Evolutionary conservation across 2,797 vertebrate species (phyloP).

Genomic region (Champsocephalus gunnari): DNA sequence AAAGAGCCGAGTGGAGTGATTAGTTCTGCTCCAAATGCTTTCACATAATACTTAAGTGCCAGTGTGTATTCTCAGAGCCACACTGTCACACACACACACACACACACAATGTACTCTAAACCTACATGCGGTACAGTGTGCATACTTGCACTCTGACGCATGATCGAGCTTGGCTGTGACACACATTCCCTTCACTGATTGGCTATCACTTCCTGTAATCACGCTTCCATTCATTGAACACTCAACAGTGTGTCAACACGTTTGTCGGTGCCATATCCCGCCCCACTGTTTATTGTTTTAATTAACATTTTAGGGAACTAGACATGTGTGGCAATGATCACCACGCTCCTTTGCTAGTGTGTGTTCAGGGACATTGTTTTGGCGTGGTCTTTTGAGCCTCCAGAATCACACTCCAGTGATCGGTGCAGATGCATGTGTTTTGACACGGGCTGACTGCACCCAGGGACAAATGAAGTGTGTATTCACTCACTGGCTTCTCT

Average conservation of each 20-base stretch:
- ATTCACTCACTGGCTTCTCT: constrained; percentile 2
- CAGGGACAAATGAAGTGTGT: constrained; percentile 28
- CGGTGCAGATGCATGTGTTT: constrained; percentile 57
- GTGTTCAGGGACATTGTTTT: constrained; percentile 56
- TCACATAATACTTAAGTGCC: constrained; percentile 60
- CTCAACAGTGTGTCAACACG: neutral
- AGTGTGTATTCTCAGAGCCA: constrained; percentile 18
- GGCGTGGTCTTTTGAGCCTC: constrained; percentile 61
- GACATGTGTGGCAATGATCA: constrained; percentile 52
- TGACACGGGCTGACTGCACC: constrained; percentile 24
- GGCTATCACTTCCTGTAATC: constrained; percentile 30
- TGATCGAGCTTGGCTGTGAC: neutral
- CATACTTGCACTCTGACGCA: too few species aligned
- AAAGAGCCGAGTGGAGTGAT: constrained; percentile 56
- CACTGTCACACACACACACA: constrained; percentile 6
- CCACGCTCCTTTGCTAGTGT: constrained; percentile 58
- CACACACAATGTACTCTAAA: constrained; percentile 27
- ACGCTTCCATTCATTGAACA: neutral
- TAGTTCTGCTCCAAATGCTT: constrained; percentile 77
- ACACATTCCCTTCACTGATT: neutral
- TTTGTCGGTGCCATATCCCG: neutral
- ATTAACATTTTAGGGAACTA: constrained; percentile 37
- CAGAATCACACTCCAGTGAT: constrained; percentile 42
- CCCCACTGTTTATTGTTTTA: neutral
- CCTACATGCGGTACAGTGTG: neutral